Evolutionary conservation across 2,113 vertebrate species (phyloP), one percentile per base, ranked within the genome.

Genomic region (Microcebus ravelobensis): DNA sequence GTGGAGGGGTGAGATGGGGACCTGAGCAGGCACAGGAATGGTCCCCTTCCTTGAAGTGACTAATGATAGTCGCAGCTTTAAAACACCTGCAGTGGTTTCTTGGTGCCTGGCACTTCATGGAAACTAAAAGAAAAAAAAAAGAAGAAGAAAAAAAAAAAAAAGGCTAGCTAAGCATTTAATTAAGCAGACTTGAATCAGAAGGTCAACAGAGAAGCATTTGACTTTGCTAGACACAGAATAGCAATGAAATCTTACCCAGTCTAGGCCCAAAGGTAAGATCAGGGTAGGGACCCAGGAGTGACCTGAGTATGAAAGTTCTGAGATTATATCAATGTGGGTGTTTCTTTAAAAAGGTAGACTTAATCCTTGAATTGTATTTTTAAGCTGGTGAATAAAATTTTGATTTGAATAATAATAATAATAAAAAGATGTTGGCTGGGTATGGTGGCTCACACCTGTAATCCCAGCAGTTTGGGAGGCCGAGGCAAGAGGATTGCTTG

Each of bases 1-100:
- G 34, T 0, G 18, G 11, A 20, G 8, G n/a, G 15, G 14, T 5
- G 29, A 4, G 29, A 6, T 23, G 25, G 9, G 57, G 34, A 1
- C 0, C 34, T 45, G 11, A 31, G 18, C 5, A 9, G 17, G 5
- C 21, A 17, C 12, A 20, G 13, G 52, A 45, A 31, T 2, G 17
- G 45, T 9, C 31, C 48, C 23, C 23, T 48, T 83, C 63, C 27
- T 34, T 45, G n/a, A 50, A 89, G 55, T 13, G 45, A 65, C 52
- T 50, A 13, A 59, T 81, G 39, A 34, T 1, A 59, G 52, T 11
- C 17, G 36, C 1, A 20, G 29, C 34, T 45, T 52, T 61, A 67
- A 39, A 74, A 57, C 12, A 50, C 14, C 12, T 45, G 17, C 71
- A 42, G 15, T 42, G 83, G n/a, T 14, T n/a, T 70, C 61, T 67